phyloP scores from a whole-genome alignment of 1,140 invertebrate genomes.

The Ectropis grisescens region DNA sequence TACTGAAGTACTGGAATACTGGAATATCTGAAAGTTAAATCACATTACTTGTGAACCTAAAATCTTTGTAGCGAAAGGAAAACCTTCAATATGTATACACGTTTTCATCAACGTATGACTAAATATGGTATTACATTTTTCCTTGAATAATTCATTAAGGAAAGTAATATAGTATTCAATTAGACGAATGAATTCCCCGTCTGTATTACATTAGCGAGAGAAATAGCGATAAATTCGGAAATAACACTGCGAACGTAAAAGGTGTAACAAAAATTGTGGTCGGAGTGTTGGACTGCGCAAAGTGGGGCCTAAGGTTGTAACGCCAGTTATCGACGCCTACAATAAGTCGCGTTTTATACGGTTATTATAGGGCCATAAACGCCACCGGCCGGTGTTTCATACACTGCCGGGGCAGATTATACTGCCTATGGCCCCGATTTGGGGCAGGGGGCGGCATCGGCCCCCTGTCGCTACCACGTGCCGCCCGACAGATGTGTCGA shows the following conservation, averaged over 20 bases:
- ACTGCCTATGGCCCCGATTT: constrained; percentile 43
- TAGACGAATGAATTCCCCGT: constrained; percentile 9
- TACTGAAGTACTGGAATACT: too few species aligned
- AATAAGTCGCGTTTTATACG: constrained; percentile 68
- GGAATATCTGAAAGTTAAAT: too few species aligned
- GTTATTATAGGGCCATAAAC: constrained; percentile 67
- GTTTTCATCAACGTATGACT: too few species aligned
- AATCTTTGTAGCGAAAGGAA: too few species aligned
- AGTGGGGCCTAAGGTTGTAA: constrained; percentile 46
- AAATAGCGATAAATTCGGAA: constrained; percentile 12
- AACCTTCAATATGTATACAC: too few species aligned
- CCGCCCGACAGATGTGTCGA: constrained; percentile 58
- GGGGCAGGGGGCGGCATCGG: constrained; percentile 17
- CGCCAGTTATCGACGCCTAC: constrained; percentile 63
- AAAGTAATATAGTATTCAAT: constrained; percentile 9
- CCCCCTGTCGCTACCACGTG: constrained; percentile 53
- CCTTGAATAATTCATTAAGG: too few species aligned
- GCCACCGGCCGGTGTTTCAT: constrained; percentile 65
- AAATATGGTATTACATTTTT: too few species aligned
- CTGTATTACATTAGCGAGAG: constrained; percentile 5
- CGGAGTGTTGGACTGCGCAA: constrained; percentile 14
- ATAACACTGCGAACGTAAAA: constrained; percentile 4
- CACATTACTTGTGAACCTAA: too few species aligned
- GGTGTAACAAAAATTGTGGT: constrained; percentile 19
- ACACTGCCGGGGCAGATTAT: constrained; percentile 60